Base-by-base conservation (phyloP, 2,113 vertebrate genomes). In the Oxyura jamaicensis region DNA sequence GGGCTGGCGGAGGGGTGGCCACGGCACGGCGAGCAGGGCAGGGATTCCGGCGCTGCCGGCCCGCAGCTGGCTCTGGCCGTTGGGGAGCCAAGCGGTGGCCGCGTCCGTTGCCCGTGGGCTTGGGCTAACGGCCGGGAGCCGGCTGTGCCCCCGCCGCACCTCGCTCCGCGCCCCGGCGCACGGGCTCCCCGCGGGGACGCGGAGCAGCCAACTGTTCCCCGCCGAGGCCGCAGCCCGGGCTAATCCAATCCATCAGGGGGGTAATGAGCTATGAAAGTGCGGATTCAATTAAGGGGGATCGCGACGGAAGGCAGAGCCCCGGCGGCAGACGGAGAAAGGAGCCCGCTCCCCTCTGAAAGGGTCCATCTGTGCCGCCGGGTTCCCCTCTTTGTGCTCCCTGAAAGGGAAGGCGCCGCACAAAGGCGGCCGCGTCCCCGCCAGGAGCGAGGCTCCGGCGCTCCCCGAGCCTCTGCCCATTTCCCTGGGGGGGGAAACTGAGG, bases 241-340 rank as follows among this genome's bases (percentile, higher is more conserved):
- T 97, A 96, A 97, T 95, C 97, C 96, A 96, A 97, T 98, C 96
- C 97, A 95, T 98, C 97, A 98, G 89, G 65, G 97, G 97, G 97
- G 95, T 97, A 98, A 97, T 98, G 97, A 98, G 97, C 97, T 98
- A 97, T 97, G 96, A 98, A 98, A 97, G 97, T 95, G 96, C 75
- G 96, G 97, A 97, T 97, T 97, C 97, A 97, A 94, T 97, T 96
- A 95, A 94, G 92, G 87, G 91, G 92, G 96, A 95, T 88, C 78
- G 97, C 83, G 96, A 91, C 94, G 96, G 96, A 94, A 93, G 95
- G 94, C 94, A 90, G 93, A 95, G 95, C 91, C 91, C 95, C 84
- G 74, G 93, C 92, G 78, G 92, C 96, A 97, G 97, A 83, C 87
- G 93, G 95, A 91, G 95, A 96, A 88, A 90, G 95, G 85, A 91